Percentiles rank a stretch among this genome's conserved stretches.
Evolutionary conservation across 1,140 invertebrate genomes (phyloP).

Genomic region (Temnothorax curvispinosus): DNA sequence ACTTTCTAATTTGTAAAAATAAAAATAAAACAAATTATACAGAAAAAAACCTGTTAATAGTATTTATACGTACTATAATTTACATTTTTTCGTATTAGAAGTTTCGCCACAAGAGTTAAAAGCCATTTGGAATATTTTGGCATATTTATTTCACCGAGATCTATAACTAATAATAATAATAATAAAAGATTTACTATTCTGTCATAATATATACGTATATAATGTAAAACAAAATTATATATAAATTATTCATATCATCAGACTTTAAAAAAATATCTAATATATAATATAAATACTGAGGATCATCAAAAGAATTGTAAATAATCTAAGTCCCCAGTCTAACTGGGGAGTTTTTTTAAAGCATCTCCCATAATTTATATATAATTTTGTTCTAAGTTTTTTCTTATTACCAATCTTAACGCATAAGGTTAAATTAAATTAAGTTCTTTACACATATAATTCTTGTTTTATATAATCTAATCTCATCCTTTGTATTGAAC

Average conservation of each 20-base stretch:
- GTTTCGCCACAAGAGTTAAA: conserved; percentile 9
- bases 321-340: neutral
- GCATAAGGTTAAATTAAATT: neutral
- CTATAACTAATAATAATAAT: conserved; percentile 19
- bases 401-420: neutral
- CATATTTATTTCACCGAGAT: conserved; percentile 19
- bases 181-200: neutral
- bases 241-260: neutral
- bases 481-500: conserved; percentile 5
- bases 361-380: conserved; percentile 12
- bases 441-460: neutral
- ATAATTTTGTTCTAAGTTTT: conserved; percentile 32
- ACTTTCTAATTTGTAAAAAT: neutral
- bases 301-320: neutral
- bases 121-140: conserved; percentile 38
- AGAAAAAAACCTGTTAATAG: neutral
- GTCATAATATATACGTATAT: neutral
- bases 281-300: conserved; percentile 8
- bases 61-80: neutral
- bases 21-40: conserved; percentile 18
- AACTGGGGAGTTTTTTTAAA: neutral
- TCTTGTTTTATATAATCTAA: neutral
- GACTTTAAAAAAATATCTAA: neutral
- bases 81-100: conserved; percentile 14
- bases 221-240: conserved; percentile 47